phyloP scores from a whole-genome alignment of 1,140 invertebrate genomes.

The Nasonia vitripennis region DNA sequence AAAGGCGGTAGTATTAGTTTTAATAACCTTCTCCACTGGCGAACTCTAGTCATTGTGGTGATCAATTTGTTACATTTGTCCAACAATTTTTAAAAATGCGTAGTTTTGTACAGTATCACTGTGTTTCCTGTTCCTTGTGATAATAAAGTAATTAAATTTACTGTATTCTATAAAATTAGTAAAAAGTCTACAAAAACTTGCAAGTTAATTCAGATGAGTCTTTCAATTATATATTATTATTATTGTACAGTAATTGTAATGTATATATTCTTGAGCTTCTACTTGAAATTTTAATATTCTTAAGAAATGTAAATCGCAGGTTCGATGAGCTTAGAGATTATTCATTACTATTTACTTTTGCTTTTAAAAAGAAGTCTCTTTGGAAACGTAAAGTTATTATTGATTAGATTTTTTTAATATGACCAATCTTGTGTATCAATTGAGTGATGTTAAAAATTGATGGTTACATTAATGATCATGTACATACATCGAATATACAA shows the following conservation, averaged over 20 bases:
- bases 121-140: conserved; percentile 48
- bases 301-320: conserved; percentile 52
- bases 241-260: conserved; percentile 43
- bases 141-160: conserved; percentile 46
- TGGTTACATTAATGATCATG: background rate
- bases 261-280: conserved; percentile 38
- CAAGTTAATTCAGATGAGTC: conserved; percentile 21
- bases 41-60: conserved; percentile 67
- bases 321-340: conserved; percentile 48
- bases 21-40: conserved; percentile 46
- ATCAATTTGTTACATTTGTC: conserved; percentile 63
- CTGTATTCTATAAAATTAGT: conserved; percentile 36
- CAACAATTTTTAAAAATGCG: conserved; percentile 59
- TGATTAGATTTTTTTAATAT: conserved; percentile 17
- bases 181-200: conserved; percentile 13
- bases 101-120: conserved; percentile 43
- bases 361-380: conserved; percentile 19
- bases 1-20: conserved; percentile 65
- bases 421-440: background rate
- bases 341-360: conserved; percentile 32
- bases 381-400: background rate
- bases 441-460: conserved; percentile 17
- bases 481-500: conserved; percentile 47
- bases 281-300: conserved; percentile 42
- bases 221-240: conserved; percentile 45